Percentiles rank a stretch among this genome's conserved stretches.
These are phyloP conservation scores for Vanessa cardui DNA, from an alignment of 2,888 invertebrate species.

Conservation along the genomic window DNA sequence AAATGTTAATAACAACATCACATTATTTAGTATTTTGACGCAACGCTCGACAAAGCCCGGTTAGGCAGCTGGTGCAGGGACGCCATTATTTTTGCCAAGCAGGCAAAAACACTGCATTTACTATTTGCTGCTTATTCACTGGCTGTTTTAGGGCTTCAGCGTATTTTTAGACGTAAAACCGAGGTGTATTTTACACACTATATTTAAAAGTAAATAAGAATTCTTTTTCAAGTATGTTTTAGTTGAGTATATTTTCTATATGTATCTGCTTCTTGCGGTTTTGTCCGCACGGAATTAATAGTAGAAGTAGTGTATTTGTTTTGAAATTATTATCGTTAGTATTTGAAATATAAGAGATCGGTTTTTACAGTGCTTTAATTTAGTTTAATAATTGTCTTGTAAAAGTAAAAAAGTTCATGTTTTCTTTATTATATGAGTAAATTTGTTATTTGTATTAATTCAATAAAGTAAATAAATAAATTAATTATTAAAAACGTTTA, in stretches of 20 bases:
- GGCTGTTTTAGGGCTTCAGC: constrained; percentile 27
- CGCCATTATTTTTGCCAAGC: constrained; percentile 37
- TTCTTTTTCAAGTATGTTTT: constrained; percentile 1
- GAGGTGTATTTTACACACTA: constrained; percentile 11
- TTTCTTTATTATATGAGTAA: no score
- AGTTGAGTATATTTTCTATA: background rate
- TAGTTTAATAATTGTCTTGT: no score
- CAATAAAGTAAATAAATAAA: no score
- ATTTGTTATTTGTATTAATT: no score
- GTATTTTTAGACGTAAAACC: constrained; percentile 17
- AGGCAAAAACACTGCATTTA: constrained; percentile 27
- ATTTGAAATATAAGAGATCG: no score
- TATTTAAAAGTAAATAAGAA: constrained; percentile 8
- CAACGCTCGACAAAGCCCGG: constrained; percentile 31
- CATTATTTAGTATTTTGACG: constrained; percentile 28
- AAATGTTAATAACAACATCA: constrained; percentile 7
- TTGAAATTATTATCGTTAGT: no score
- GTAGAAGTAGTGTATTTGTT: no score
- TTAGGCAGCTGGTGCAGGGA: constrained; percentile 35
- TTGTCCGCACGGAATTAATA: background rate
- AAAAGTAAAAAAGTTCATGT: no score
- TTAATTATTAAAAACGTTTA: no score
- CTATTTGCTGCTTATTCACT: constrained; percentile 28
- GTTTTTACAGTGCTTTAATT: no score
- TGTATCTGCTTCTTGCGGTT: background rate